phyloP scores from a whole-genome alignment of 2,888 invertebrate genomes.

The Noctua comes region DNA sequence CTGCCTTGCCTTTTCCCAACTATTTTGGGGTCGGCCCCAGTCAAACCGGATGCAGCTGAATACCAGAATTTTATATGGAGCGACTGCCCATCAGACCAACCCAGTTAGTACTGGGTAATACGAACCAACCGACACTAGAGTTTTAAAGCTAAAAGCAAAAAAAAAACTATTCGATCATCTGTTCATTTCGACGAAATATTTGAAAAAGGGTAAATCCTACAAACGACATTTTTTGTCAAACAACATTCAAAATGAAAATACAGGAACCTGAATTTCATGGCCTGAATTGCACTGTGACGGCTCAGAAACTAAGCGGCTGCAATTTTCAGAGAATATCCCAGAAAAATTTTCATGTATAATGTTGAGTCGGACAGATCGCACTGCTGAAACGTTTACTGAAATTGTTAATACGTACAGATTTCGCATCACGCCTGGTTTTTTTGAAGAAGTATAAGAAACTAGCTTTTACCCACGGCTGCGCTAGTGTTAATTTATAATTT shows the following conservation, averaged over 20 bases:
- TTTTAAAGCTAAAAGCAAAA: neutral
- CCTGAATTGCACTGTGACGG: neutral
- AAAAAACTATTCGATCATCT: neutral
- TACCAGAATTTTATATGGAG: too few relatives aligned
- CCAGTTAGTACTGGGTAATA: too few relatives aligned
- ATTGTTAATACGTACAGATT: too few relatives aligned
- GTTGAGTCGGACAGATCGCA: neutral
- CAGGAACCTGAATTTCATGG: slow-evolving; percentile 7
- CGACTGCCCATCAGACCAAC: too few relatives aligned
- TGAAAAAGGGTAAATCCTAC: neutral
- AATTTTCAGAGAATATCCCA: slow-evolving; percentile 18
- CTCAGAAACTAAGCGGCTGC: slow-evolving; percentile 5
- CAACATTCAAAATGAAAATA: slow-evolving; percentile 20
- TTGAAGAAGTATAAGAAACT: neutral
- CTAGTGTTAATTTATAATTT: too few relatives aligned
- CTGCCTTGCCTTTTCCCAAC: too few relatives aligned
- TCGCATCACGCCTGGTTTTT: neutral
- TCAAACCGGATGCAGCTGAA: too few relatives aligned
- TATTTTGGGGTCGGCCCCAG: too few relatives aligned
- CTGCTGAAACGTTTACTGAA: neutral
- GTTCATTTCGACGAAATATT: neutral
- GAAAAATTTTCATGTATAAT: neutral
- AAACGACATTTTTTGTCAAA: slow-evolving; percentile 15
- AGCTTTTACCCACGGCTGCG: too few relatives aligned
- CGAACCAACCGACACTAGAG: too few relatives aligned